A percentile compares a stretch with the other conserved stretches of the same genome.
Conservation (phyloP, 2,113 vertebrate species). For the Craseonycteris thonglongyai region DNA sequence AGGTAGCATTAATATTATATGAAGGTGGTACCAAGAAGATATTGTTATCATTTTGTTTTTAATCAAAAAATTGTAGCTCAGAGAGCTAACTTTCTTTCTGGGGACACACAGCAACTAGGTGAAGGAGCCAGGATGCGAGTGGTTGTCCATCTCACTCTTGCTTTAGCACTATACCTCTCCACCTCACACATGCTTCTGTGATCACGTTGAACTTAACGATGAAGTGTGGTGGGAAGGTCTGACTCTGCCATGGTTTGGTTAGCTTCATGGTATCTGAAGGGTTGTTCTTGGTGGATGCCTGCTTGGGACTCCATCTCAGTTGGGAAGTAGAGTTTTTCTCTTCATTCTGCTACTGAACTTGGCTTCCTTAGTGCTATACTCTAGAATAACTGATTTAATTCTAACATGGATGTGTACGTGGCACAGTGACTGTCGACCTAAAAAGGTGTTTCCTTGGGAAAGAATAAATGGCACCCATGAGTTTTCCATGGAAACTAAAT, state of each 20-base stretch:
- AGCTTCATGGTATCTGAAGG: neutral
- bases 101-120: neutral
- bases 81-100: neutral
- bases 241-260: rapidly evolving
- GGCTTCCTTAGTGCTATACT: neutral
- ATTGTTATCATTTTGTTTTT: neutral
- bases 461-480: neutral
- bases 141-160: neutral
- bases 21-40: neutral
- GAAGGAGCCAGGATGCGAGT: neutral
- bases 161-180: neutral
- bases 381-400: neutral
- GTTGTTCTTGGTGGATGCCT: neutral
- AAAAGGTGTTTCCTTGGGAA: neutral
- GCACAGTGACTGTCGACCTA: neutral
- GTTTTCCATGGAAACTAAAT: neutral
- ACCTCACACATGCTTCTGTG: neutral
- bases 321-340: neutral
- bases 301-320: neutral
- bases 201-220: neutral
- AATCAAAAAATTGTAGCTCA: neutral
- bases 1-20: neutral
- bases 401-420: neutral
- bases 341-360: neutral
- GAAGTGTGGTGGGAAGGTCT: neutral